Percentiles rank a stretch among this genome's conserved stretches.
phyloP scores from a whole-genome alignment of 2,888 invertebrate genomes.

The Stenurella melanura region DNA sequence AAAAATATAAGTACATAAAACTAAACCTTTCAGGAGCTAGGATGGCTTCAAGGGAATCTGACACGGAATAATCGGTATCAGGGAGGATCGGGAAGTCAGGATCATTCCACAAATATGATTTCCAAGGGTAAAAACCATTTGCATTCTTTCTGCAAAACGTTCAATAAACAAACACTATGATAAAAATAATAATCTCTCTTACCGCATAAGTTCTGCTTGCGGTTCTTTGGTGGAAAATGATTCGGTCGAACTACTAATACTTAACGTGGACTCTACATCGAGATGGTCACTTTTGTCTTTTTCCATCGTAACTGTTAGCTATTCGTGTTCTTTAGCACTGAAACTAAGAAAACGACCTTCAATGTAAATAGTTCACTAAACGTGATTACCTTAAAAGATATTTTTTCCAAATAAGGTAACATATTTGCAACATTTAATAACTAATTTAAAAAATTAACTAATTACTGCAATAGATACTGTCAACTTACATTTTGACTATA shows the following conservation, averaged over 20 bases:
- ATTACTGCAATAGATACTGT: constrained; percentile 24
- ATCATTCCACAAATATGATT: constrained; percentile 11
- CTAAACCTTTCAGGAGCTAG: constrained; percentile 33
- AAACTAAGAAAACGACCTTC: constrained; percentile 49
- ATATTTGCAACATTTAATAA: constrained; percentile 25
- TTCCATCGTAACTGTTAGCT: constrained; percentile 37
- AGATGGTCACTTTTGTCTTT: constrained; percentile 4
- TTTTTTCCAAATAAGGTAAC: constrained; percentile 46
- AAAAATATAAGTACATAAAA: not conserved
- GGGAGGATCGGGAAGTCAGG: not conserved
- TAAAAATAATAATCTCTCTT: constrained; percentile 18
- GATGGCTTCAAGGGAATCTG: constrained; percentile 44
- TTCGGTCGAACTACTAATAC: constrained; percentile 51
- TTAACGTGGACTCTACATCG: constrained; percentile 25
- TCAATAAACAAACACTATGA: constrained; percentile 3
- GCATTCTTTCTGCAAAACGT: constrained; percentile 17
- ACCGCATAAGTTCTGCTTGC: constrained; percentile 43
- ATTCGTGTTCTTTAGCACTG: constrained; percentile 47
- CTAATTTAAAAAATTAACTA: constrained; percentile 18
- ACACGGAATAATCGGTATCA: constrained; percentile 18
- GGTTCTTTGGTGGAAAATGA: constrained; percentile 38
- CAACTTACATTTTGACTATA: constrained; percentile 56
- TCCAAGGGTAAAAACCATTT: not conserved
- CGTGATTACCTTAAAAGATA: constrained; percentile 24
- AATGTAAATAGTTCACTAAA: constrained; percentile 17